phyloP scores from a whole-genome alignment of 1,140 invertebrate genomes.

The Lerema accius region DNA sequence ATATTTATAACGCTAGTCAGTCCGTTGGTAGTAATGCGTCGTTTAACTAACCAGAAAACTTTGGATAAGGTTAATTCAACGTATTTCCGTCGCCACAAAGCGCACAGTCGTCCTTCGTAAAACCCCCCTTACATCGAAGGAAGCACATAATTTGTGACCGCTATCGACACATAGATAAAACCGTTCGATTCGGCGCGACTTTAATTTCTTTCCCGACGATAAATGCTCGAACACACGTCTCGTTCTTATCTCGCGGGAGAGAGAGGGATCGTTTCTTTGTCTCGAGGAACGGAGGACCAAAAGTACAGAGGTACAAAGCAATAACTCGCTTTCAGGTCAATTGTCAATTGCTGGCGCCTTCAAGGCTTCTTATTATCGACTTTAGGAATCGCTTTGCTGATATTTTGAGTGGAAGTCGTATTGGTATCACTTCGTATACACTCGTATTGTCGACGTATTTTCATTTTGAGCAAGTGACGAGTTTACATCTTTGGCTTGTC shows the following conservation, averaged over 20 bases:
- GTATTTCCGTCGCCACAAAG: no score
- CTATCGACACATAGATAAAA: conserved; percentile 78
- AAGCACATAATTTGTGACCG: conserved; percentile 79
- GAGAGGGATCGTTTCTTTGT: conserved; percentile 47
- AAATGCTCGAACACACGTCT: conserved; percentile 58
- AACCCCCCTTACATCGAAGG: conserved; percentile 50
- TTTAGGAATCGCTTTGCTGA: conserved; percentile 3
- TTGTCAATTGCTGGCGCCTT: conserved; percentile 42
- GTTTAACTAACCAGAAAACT: no score
- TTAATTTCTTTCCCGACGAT: conserved; percentile 77
- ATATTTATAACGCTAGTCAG: no score
- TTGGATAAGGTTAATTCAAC: no score
- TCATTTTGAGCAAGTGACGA: no score
- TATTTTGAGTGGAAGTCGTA: neutral
- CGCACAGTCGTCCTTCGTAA: neutral
- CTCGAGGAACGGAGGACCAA: conserved; percentile 62
- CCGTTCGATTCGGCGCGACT: conserved; percentile 75
- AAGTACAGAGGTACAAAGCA: conserved; percentile 46
- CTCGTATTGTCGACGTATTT: no score
- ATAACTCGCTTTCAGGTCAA: conserved; percentile 56
- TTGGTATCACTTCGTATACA: no score
- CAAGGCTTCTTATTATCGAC: conserved; percentile 34
- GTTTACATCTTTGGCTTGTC: no score
- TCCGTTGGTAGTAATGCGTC: no score
- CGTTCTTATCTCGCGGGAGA: conserved; percentile 35